phyloP scores from a whole-genome alignment of 1,140 invertebrate species.

The Marisa cornuarietis region DNA sequence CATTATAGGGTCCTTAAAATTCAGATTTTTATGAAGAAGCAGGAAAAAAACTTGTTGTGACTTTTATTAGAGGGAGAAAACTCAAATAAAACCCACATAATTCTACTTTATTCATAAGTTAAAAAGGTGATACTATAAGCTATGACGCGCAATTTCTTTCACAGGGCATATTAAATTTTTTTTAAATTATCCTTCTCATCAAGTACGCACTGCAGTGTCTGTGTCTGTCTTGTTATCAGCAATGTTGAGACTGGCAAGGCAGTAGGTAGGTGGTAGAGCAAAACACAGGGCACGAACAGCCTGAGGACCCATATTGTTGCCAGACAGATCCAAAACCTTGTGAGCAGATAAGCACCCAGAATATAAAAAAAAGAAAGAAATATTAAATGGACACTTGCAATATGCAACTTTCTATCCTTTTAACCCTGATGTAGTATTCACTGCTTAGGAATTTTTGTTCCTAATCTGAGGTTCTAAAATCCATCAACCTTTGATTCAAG shows the following conservation, averaged over 20 bases:
- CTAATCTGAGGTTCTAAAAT: neutral
- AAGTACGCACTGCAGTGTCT: conserved; percentile 52
- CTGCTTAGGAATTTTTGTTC: neutral
- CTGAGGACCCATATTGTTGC: conserved; percentile 54
- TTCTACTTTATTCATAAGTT: neutral
- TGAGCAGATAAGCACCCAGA: conserved; percentile 6
- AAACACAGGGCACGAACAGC: conserved; percentile 52
- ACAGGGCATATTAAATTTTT: no score
- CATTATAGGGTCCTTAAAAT: no score
- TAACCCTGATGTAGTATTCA: neutral
- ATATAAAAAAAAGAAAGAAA: neutral
- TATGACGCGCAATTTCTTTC: neutral
- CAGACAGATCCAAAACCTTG: conserved; percentile 53
- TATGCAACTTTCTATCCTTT: neutral
- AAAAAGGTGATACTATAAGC: neutral
- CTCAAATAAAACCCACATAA: neutral
- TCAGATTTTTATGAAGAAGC: no score
- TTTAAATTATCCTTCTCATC: no score
- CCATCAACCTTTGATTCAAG: neutral
- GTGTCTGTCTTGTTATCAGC: conserved; percentile 55
- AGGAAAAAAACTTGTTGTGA: no score
- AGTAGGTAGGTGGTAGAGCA: conserved; percentile 45
- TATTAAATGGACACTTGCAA: neutral
- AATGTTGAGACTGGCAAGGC: conserved; percentile 48
- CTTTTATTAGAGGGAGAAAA: neutral